Evolutionary conservation across 2,888 invertebrate genomes (phyloP), one percentile per base, ranked within the genome.

Genomic region (Sylvicola cinctus): DNA sequence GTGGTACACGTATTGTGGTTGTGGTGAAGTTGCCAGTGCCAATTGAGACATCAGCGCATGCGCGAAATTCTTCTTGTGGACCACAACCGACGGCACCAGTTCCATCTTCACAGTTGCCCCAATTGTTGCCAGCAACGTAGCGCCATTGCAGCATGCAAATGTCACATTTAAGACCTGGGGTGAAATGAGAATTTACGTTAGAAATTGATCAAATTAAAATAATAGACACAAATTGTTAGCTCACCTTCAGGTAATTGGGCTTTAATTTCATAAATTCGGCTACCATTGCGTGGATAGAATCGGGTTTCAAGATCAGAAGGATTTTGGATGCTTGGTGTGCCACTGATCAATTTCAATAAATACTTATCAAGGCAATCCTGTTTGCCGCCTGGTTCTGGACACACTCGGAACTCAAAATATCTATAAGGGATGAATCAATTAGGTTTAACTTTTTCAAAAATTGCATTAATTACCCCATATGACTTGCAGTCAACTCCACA

Each of bases 71-170:
- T 51, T 87, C 87, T 50, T 87, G 87, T 0, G 78, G 78, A 0
- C 87, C 87, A 48, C 87, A 87, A 0, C 87, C 87, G 1, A 87
- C 75, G 0, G 74, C 75, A 23, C 76, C 80, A 31, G 68, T 70
- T 0, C 76, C 77, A 47, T 78, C 71, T 2, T 62, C 62, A 46
- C 79, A 79, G 11, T 62, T 64, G 1, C 81, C 81, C 83, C 83
- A 84, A 49, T 80, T 81, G 48, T 83, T 83, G 3, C 77, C 84
- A 30, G 87, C 84, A 36, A 80, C 66, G 54, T 88, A 88, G 43
- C 76, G 68, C 88, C 88, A 88, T 49, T 88, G 88, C 37, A 88
- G 59, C 3, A 88, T 70, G 49, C 88, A 88, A 51, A 83, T 83
- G 10, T 66, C 56, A 51, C 88, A 88, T 31, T 72, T 69, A 12